Evolutionary conservation across 1,140 invertebrate species (phyloP).

Genomic region (Trichonephila clavata): DNA sequence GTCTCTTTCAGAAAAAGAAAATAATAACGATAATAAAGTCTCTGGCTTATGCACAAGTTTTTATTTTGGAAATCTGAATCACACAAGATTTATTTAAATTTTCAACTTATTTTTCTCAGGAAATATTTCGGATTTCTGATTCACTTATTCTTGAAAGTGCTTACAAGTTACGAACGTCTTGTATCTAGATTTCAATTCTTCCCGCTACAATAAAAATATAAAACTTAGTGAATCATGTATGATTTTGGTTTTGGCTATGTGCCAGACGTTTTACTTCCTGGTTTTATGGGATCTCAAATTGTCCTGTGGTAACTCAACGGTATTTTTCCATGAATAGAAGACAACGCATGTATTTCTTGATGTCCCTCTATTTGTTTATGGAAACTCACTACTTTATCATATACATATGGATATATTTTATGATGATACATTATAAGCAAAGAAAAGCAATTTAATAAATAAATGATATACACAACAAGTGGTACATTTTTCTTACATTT

Average conservation of each 20-base stretch:
- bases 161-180: constrained; percentile 38
- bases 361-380: not conserved
- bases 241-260: constrained; percentile 17
- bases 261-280: constrained; percentile 42
- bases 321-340: not conserved
- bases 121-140: constrained; percentile 37
- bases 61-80: not conserved
- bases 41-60: not conserved
- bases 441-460: not conserved
- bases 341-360: not conserved
- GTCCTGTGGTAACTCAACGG: not conserved
- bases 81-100: not conserved
- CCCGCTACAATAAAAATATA: constrained; percentile 24
- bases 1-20: too few relatives aligned
- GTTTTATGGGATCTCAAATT: constrained; percentile 47
- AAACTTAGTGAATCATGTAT: constrained; percentile 49
- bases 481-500: too few relatives aligned
- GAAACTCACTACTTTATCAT: constrained; percentile 1
- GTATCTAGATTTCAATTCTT: constrained; percentile 28
- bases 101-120: not conserved
- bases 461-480: not conserved
- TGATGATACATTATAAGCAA: not conserved
- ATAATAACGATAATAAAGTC: too few relatives aligned
- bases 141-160: constrained; percentile 24
- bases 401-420: not conserved